Conservation (phyloP, 2,888 invertebrate species). For the Nymphalis c-album region DNA sequence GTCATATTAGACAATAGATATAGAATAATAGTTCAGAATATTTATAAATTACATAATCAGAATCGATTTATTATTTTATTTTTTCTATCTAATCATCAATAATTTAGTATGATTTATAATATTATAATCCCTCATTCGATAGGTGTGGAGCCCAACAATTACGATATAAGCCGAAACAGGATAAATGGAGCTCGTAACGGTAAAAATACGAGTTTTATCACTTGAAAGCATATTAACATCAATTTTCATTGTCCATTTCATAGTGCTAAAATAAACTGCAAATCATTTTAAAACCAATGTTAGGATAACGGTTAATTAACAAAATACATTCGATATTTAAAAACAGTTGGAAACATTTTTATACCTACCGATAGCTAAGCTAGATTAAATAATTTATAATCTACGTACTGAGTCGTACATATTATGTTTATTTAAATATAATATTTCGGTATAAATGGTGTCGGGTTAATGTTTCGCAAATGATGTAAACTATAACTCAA, state of each 20-base stretch:
- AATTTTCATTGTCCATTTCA: slow-evolving; percentile 3
- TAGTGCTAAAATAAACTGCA: not conserved
- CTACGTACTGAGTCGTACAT: too few relatives aligned
- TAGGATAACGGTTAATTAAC: too few relatives aligned
- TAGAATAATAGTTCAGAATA: too few relatives aligned
- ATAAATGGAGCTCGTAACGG: slow-evolving; percentile 46
- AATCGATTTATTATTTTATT: not conserved
- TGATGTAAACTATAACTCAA: too few relatives aligned
- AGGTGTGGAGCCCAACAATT: slow-evolving; percentile 68
- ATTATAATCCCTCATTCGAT: slow-evolving; percentile 28
- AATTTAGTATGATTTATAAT: not conserved
- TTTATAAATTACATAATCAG: too few relatives aligned
- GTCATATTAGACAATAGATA: too few relatives aligned
- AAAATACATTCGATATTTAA: too few relatives aligned
- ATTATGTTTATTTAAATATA: too few relatives aligned
- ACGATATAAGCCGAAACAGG: slow-evolving; percentile 68
- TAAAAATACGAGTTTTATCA: slow-evolving; percentile 25
- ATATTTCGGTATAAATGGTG: too few relatives aligned
- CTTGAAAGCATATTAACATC: slow-evolving; percentile 11
- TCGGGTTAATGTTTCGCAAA: too few relatives aligned
- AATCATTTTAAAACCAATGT: slow-evolving; percentile 1
- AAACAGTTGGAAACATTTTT: not conserved
- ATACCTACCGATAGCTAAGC: not conserved
- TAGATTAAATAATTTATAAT: too few relatives aligned
- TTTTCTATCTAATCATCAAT: not conserved